A percentile compares a stretch with the other conserved stretches of the same genome.
Evolutionary conservation across 2,888 invertebrate species (phyloP).

Genomic region (Apomyelois bistriatella): DNA sequence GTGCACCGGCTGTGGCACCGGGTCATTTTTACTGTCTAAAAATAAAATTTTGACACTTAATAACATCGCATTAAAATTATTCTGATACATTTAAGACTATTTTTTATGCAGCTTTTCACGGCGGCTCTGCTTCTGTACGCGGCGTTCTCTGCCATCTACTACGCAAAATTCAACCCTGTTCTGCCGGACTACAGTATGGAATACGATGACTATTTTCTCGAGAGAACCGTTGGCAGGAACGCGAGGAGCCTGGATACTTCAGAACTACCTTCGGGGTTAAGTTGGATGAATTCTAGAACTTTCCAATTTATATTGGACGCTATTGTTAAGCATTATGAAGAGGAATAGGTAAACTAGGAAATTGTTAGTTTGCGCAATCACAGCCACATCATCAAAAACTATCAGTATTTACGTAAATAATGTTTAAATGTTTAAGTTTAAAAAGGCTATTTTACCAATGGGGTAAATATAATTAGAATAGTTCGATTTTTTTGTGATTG

Average conservation of each 20-base stretch:
- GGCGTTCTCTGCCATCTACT: constrained; percentile 91
- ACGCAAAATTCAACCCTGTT: constrained; percentile 91
- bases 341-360: constrained; percentile 32
- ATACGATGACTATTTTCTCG: constrained; percentile 87
- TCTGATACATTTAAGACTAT: constrained; percentile 4
- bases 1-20: too few relatives aligned
- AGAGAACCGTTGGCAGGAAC: constrained; percentile 81
- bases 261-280: constrained; percentile 61
- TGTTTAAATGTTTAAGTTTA: too few relatives aligned
- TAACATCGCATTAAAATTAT: neutral
- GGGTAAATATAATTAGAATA: too few relatives aligned
- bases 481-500: too few relatives aligned
- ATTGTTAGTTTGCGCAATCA: neutral
- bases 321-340: constrained; percentile 57
- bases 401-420: too few relatives aligned
- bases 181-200: constrained; percentile 87
- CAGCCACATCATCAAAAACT: neutral
- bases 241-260: constrained; percentile 58
- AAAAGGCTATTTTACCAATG: too few relatives aligned
- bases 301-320: constrained; percentile 85
- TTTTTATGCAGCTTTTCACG: constrained; percentile 85
- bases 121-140: constrained; percentile 90
- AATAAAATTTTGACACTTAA: neutral
- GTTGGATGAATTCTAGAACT: constrained; percentile 81
- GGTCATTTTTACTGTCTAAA: too few relatives aligned